A percentile compares a stretch with the other conserved stretches of the same genome.
Conservation (phyloP, 2,113 vertebrate species). For the Crotalus tigris region DNA sequence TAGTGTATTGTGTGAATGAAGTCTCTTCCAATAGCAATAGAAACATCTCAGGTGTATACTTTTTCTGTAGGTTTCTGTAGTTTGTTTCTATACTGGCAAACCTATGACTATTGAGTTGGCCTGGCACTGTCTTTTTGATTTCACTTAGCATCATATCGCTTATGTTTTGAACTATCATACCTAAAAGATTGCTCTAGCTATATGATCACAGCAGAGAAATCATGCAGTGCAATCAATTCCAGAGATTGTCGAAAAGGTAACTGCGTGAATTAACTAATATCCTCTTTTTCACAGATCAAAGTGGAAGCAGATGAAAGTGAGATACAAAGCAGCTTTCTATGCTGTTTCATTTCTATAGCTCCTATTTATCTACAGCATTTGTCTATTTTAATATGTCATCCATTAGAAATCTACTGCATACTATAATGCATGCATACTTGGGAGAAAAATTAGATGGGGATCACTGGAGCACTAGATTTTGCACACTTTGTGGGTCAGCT, state of each 20-base stretch:
- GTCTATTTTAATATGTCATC: slow-evolving; percentile 2
- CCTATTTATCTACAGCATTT: neutral
- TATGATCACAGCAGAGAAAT: neutral
- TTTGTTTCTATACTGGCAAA: neutral
- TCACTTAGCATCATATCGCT: neutral
- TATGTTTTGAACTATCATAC: neutral
- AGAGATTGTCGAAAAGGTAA: neutral
- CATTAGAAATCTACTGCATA: neutral
- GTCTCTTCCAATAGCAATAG: neutral
- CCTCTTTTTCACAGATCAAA: neutral
- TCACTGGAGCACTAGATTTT: neutral
- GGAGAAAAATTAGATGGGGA: neutral
- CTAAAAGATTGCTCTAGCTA: neutral
- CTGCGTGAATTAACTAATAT: neutral
- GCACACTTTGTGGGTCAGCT: neutral
- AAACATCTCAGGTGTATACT: neutral
- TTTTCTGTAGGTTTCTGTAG: neutral
- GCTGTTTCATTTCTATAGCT: neutral
- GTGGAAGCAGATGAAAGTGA: neutral
- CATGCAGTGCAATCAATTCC: neutral
- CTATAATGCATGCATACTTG: neutral
- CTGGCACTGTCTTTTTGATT: neutral
- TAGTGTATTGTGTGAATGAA: neutral
- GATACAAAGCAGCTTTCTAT: neutral
- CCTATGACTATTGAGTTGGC: neutral